Percentiles rank a stretch among this genome's conserved stretches.
phyloP scores from a whole-genome alignment of 2,113 vertebrate genomes.

The Grammomys surdaster region DNA sequence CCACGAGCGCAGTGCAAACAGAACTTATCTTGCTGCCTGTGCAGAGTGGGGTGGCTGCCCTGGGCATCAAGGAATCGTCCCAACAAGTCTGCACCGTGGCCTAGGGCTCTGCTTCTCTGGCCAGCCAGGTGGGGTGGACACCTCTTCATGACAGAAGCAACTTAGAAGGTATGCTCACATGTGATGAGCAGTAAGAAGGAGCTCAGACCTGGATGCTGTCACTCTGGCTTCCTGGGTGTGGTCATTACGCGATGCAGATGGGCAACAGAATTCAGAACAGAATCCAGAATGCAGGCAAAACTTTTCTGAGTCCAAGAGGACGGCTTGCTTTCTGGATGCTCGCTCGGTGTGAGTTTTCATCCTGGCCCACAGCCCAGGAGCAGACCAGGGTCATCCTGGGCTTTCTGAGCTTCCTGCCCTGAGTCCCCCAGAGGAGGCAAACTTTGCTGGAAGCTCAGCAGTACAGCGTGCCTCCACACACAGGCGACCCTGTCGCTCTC shows the following conservation, averaged over 20 bases:
- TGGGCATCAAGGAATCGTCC: accelerated
- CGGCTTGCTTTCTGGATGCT: not conserved
- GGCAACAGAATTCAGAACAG: not conserved
- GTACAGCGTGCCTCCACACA: accelerated
- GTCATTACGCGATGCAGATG: not conserved
- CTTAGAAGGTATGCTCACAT: not conserved
- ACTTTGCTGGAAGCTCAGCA: not conserved
- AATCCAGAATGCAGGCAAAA: not conserved
- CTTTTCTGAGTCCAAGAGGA: not conserved
- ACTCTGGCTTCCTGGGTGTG: not conserved
- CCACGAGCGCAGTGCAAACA: not conserved
- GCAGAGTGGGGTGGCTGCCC: not conserved
- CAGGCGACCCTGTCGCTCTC: no score
- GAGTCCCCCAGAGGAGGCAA: not conserved
- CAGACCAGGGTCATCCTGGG: not conserved
- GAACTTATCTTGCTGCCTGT: not conserved
- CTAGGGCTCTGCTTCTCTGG: not conserved
- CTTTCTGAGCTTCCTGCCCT: not conserved
- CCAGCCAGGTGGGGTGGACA: not conserved
- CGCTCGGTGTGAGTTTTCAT: not conserved
- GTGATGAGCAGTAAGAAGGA: accelerated
- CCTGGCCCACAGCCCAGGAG: not conserved
- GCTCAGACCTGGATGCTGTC: not conserved
- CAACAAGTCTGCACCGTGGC: accelerated
- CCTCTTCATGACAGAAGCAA: not conserved